Base-by-base conservation (phyloP, 2,113 vertebrate species). In the Saguinus midas region DNA sequence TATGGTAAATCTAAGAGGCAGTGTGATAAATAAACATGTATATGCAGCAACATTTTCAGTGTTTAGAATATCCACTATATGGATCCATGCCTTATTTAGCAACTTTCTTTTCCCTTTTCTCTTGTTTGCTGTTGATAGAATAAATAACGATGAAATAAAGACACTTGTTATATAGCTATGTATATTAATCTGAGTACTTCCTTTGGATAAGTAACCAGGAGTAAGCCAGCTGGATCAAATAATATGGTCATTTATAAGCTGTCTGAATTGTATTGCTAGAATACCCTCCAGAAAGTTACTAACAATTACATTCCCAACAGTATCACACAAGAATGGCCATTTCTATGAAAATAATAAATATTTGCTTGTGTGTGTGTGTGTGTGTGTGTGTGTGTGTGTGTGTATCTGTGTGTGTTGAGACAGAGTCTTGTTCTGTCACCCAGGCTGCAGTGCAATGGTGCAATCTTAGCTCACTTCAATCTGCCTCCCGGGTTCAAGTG, bases 241-340 rank as follows among this genome's bases (percentile, higher is more conserved):
- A 91, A 27, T 73, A 70, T 35, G 23, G 57, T 81, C 20, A 89
- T 75, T 85, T 94, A 37, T 76, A 92, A 92, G 35, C 52, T 20
- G 61, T 84, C 68, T 84, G 25, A 93, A 37, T 91, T 35, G 32
- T 43, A 80, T 58, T 90, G 13, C 86, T 91, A 88, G 96, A 91
- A 89, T 84, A 20, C n/a, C 20, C 45, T 96, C 10, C 1, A 11
- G 45, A 89, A 80, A 81, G 35, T 88, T 80, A 84, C 87, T 66
- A 90, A 76, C 48, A 95, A 73, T 57, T 87, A 5, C 23, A 35
- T 45, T 88, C 48, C 64, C 78, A 91, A 87, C 21, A 92, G 64
- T 3, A 76, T 17, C 52, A 21, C 20, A 78, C 45, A 14, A 93
- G 17, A 94, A 91, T 72, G 13, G n/a, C 18, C 32, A 52, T 7